A percentile compares a stretch with the other conserved stretches of the same genome.
Evolutionary conservation across 2,888 invertebrate genomes (phyloP).

Genomic region (Ormyrus labotus): DNA sequence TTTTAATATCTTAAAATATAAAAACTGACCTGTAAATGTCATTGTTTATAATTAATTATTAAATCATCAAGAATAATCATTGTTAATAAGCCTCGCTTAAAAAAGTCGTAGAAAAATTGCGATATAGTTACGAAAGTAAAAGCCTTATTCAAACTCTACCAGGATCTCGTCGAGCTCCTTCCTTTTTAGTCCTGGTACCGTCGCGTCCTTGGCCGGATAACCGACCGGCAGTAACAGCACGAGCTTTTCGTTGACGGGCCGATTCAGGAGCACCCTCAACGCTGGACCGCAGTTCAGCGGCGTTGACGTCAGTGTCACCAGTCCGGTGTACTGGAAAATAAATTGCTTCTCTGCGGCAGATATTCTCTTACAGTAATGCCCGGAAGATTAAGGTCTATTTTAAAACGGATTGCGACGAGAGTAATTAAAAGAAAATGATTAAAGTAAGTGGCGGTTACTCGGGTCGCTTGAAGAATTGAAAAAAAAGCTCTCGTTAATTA

Average conservation of each 20-base stretch:
- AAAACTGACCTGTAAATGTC: too few species aligned
- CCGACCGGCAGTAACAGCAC: constrained; percentile 91
- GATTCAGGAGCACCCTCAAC: constrained; percentile 83
- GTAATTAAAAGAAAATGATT: constrained; percentile 6
- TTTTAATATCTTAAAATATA: not conserved
- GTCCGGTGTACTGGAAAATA: constrained; percentile 84
- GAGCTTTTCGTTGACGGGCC: constrained; percentile 89
- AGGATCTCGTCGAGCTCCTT: constrained; percentile 86
- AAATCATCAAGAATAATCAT: too few species aligned
- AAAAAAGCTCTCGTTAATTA: too few species aligned
- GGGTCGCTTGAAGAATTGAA: constrained; percentile 32
- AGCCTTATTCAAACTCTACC: constrained; percentile 75
- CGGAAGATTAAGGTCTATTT: too few species aligned
- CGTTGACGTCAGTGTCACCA: constrained; percentile 91
- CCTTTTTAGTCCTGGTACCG: constrained; percentile 85
- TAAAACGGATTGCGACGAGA: not conserved
- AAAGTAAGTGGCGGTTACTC: not conserved
- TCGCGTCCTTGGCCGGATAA: constrained; percentile 86
- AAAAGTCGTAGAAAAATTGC: not conserved
- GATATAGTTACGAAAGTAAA: not conserved
- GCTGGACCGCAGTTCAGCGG: constrained; percentile 93
- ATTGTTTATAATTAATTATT: too few species aligned
- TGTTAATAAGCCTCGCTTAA: too few species aligned
- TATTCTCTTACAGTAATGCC: not conserved
- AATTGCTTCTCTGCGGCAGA: not conserved